phyloP scores from a whole-genome alignment of 1,140 invertebrate genomes.

The Vanessa atalanta region DNA sequence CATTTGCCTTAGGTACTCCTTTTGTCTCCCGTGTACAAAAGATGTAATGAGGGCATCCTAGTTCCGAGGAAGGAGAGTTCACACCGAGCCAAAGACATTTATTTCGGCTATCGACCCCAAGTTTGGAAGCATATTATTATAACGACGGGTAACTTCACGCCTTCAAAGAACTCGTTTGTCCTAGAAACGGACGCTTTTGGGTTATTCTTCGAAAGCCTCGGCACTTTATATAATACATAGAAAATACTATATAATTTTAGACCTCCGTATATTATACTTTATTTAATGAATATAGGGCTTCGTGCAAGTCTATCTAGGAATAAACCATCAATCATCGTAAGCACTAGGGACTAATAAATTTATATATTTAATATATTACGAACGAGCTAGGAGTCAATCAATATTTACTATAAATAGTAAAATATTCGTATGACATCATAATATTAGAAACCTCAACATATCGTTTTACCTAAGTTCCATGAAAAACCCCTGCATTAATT shows the following conservation, averaged over 20 bases:
- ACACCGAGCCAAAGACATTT: constrained; percentile 14
- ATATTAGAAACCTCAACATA: no score
- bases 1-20: background rate
- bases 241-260: background rate
- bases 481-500: no score
- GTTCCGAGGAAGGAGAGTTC: constrained; percentile 22
- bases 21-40: background rate
- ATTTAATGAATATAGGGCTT: background rate
- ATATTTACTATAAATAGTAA: no score
- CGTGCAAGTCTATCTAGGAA: no score
- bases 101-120: constrained; percentile 20
- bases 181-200: constrained; percentile 5
- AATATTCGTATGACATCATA: no score
- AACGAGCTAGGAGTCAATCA: no score
- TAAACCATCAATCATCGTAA: no score
- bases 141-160: background rate
- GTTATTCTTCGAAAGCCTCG: background rate
- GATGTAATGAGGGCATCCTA: constrained; percentile 12
- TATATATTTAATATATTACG: no score
- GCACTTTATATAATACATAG: background rate
- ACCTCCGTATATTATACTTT: background rate
- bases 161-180: constrained; percentile 13
- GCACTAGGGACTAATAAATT: no score
- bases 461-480: no score
- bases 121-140: background rate